These are phyloP conservation scores for Thymallus thymallus DNA, from an alignment of 2,113 vertebrate species.

Conservation along the genomic window DNA sequence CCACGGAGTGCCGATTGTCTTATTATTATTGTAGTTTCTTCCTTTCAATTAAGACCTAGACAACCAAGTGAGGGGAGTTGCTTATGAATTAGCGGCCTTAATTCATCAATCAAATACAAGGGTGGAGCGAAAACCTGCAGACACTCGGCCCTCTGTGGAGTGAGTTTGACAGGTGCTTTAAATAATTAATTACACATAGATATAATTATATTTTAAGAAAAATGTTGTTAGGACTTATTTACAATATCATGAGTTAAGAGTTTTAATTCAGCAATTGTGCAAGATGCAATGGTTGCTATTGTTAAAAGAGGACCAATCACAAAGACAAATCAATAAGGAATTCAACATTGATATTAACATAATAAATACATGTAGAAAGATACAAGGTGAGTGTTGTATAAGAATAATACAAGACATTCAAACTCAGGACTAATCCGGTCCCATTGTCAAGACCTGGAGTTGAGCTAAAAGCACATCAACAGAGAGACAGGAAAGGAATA, in stretches of 20 bases:
- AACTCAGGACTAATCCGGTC: conserved; percentile 32
- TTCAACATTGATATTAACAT: conserved; percentile 45
- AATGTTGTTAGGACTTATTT: conserved; percentile 12
- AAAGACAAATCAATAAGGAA: conserved; percentile 47
- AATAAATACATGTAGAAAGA: conserved; percentile 14
- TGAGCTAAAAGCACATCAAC: conserved; percentile 19
- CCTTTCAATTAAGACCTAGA: too few species aligned
- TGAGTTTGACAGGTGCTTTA: too few species aligned
- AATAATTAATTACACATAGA: conserved; percentile 3
- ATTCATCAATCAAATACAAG: too few species aligned
- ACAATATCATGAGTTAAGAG: conserved; percentile 2
- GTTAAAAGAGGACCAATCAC: conserved; percentile 18
- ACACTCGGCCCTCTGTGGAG: too few species aligned
- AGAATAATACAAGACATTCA: conserved; percentile 22
- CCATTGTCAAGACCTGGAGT: conserved; percentile 23
- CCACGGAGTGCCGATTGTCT: too few species aligned
- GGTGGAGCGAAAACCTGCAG: too few species aligned
- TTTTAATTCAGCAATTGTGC: conserved; percentile 41
- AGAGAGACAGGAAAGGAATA: conserved; percentile 46
- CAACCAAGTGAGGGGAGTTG: too few species aligned
- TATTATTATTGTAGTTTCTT: accelerated
- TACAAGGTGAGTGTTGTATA: not conserved
- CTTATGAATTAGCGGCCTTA: too few species aligned
- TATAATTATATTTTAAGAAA: not conserved
- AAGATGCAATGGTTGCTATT: conserved; percentile 11